Evolutionary conservation across 2,113 vertebrate species (phyloP), one percentile per base, ranked within the genome.

Genomic region (mouse (Mus musculus)): DNA sequence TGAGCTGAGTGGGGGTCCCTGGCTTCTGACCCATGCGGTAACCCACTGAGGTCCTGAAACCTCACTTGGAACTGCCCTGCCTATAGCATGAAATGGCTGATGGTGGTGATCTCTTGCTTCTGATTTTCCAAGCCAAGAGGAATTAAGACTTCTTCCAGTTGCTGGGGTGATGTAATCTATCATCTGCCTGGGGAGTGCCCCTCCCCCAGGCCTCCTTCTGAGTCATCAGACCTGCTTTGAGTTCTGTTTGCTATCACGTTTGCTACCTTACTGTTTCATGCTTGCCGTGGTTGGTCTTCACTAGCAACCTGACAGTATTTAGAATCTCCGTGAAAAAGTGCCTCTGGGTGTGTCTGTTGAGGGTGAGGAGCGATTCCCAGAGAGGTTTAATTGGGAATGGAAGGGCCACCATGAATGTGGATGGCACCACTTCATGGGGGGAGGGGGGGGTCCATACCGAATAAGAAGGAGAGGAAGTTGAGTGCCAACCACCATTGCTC

Each of bases 21-120:
- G 90, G 80, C 86, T 96, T 97, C 95, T 98, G 72, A 96, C 92
- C 90, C 88, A 4, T 20, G 69, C 93, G 91, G 95, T 91, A 82
- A 77, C 75, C 72, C 9, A 42, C 94, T 87, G 67, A 67, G 81
- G 93, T 88, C 67, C 81, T 94, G 91, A 96, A 90, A 39, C 61
- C 75, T 80, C 63, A 39, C 28, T 39, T 72, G 71, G 1, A 73
- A 59, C 75, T 92, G 88, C 75, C 63, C 24, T 42, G 71, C 81
- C 39, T 78, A 77, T 94, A 94, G 54, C 81, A 82, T 73, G 76
- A 39, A 59, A 17, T 92, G 95, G 80, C 89, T 81, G 84, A 96
- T 88, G 42, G 52, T 1, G 26, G 72, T 36, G 56, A 24, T 86
- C 19, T 52, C 49, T 61, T 30, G 22, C 90, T 59, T 33, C 75